Evolutionary conservation across 2,797 vertebrate species (phyloP).

Genomic region (Natrix natrix): DNA sequence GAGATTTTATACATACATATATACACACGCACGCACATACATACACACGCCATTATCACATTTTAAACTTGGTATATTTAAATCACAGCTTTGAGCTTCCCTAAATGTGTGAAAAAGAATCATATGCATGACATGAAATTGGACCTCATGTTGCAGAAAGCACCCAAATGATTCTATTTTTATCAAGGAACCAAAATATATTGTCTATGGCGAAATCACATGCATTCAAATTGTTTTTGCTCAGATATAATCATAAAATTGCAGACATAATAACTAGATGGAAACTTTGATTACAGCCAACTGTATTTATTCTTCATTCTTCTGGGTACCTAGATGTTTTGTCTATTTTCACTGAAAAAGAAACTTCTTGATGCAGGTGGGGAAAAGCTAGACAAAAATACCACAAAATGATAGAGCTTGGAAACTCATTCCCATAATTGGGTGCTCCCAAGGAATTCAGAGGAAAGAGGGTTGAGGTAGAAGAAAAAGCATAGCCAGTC

Average conservation of each 20-base stretch:
- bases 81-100: not conserved
- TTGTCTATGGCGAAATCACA: not conserved
- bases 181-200: not conserved
- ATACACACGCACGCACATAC: not conserved
- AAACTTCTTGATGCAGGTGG: conserved; percentile 3
- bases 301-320: not conserved
- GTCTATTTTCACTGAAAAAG: not conserved
- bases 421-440: not conserved
- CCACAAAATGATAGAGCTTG: conserved; percentile 9
- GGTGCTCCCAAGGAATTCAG: not conserved
- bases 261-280: conserved; percentile 19
- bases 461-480: not conserved
- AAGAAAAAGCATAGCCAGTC: not conserved
- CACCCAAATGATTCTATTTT: not conserved
- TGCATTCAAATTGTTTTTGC: conserved; percentile 8
- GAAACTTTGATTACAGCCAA: conserved; percentile 16
- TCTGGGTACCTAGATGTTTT: conserved; percentile 11
- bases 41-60: not conserved
- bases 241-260: conserved; percentile 8
- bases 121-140: not conserved
- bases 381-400: conserved; percentile 9
- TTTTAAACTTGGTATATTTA: not conserved
- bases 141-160: not conserved
- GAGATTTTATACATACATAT: not conserved
- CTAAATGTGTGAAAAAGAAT: not conserved